Base-by-base conservation (phyloP, 2,113 vertebrate species). In the Gymnarchus niloticus region DNA sequence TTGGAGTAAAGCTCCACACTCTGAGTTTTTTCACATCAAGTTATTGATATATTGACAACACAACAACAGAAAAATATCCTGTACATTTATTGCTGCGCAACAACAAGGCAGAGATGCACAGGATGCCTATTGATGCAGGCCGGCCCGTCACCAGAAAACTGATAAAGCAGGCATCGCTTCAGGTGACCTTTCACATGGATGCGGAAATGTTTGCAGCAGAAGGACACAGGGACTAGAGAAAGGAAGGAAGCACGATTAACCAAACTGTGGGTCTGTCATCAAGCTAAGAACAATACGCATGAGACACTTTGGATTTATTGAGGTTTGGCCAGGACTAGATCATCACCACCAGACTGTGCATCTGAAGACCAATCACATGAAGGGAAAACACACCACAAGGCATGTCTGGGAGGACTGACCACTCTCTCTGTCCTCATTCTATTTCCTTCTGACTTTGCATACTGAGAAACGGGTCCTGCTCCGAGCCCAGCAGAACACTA, bases 11-110 rank as follows among this genome's bases (percentile, higher is more conserved):
- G 91, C 93, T 93, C 92, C 92, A 91, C 89, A 89, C 88, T 91
- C 91, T 87, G 87, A 89, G 91, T 92, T 91, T 90, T 90, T 92
- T n/a, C 89, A 92, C 89, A 90, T 90, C 92, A 89, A 91, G 91
- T 91, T 94, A 95, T 95, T 94, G 94, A 95, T 91, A 86, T 94
- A 95, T 95, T 91, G 95, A 95, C 92, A 90, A 90, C 89, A 88
- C 91, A 92, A 93, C 92, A 95, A 84, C 41, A 81, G 93, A 90
- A 90, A 94, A 93, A 94, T 92, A 93, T 93, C 93, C 93, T 92
- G 94, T 92, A 94, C 92, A 94, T 94, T 95, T 93, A 94, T 93
- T 93, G 90, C 91, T 88, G 91, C 88, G 92, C 92, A 92, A 91
- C 59, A 83, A 54, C 25, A 28, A 78, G 44, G 44, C 21, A 41